Percentiles rank a stretch among this genome's conserved stretches.
These are phyloP conservation scores for Dermochelys coriacea DNA, from an alignment of 2,797 vertebrate genomes.

Conservation along the genomic window DNA sequence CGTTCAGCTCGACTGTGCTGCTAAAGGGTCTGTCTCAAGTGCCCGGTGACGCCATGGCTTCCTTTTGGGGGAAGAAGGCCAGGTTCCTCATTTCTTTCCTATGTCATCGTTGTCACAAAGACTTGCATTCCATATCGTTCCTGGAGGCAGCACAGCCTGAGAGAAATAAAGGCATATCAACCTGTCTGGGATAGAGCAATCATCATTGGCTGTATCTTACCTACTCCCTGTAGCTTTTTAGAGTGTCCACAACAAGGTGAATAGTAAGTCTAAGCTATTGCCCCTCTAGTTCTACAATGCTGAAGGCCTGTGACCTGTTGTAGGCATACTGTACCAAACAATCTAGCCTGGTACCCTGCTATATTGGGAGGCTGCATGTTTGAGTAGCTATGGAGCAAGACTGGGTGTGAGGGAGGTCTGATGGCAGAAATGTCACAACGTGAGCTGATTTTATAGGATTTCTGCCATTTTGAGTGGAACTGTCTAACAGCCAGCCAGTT, in stretches of 20 bases:
- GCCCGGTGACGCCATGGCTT: slow-evolving; percentile 38
- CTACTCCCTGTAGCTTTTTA: background rate
- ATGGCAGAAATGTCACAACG: background rate
- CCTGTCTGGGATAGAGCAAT: background rate
- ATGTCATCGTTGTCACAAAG: background rate
- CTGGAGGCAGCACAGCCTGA: background rate
- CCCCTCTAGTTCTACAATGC: background rate
- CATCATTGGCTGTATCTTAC: background rate
- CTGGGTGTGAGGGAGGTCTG: background rate
- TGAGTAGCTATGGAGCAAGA: background rate
- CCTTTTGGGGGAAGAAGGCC: background rate
- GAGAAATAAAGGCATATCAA: background rate
- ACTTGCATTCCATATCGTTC: background rate
- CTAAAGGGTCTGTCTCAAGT: slow-evolving; percentile 65
- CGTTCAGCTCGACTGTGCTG: background rate
- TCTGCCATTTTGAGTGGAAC: background rate
- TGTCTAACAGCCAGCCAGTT: background rate
- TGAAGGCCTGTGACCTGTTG: background rate
- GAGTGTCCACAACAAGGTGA: background rate
- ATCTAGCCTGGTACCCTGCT: background rate
- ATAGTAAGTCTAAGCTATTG: background rate
- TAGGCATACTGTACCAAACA: background rate
- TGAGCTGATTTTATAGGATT: background rate
- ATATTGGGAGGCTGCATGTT: background rate
- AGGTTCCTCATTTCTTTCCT: background rate